Evolutionary conservation across 2,113 vertebrate genomes (phyloP), one percentile per base, ranked within the genome.

Genomic region (Cyanoderma ruficeps): DNA sequence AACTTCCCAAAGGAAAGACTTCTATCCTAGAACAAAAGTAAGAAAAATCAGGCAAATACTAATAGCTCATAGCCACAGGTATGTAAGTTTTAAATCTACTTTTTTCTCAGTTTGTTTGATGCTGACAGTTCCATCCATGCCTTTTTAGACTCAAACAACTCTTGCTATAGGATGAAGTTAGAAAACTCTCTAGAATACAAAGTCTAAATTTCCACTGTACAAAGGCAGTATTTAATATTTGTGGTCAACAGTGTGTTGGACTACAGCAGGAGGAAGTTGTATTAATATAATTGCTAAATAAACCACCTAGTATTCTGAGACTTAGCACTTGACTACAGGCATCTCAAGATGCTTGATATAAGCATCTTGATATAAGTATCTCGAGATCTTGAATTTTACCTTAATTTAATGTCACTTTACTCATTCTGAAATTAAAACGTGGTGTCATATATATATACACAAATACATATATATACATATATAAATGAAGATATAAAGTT

Each of bases 41-140:
- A 77, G 42, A 31, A 90, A 85, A 74, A 79, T 8, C 18, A 39
- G n/a, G 27, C 18, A 57, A 92, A 83, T 42, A 42, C 14, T 47
- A 12, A 33, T 17, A 67, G 47, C 21, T 76, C 27, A 47, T 7
- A 87, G 28, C 15, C 31, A 37, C 31, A 83, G 30, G 35, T 69
- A 64, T 4, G 0, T 3, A 56, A n/a, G 18, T 56, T 70, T 72
- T 46, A 59, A 63, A 53, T 1, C 2, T 0, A 22, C 9, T 61
- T 74, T 46, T 31, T 39, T 35, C 28, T 61, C 59, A 12, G 11
- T 57, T 89, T 80, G 35, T 71, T 59, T 63, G 47, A 81, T 0
- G 0, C 24, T 78, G 55, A 52, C 19, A 55, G n/a, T 21, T 90
- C 30, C 4, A 17, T 41, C 76, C 33, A 41, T 12, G 35, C 10